Evolutionary conservation across 2,888 invertebrate species (phyloP), one percentile per base, ranked within the genome.

Genomic region (Buathra laborator): DNA sequence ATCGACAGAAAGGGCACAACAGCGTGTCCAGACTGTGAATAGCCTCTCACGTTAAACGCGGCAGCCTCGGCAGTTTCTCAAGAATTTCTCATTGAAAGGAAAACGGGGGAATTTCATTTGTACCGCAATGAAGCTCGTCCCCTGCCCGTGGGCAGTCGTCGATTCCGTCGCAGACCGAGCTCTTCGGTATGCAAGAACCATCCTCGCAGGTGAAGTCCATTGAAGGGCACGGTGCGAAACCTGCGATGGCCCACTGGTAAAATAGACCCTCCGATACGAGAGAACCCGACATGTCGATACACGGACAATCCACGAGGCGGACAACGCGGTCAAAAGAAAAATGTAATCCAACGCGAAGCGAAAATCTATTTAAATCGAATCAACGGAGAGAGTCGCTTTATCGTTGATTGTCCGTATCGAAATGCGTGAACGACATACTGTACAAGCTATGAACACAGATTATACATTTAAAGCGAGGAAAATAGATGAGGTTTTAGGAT

Each of bases 151-250:
- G 92, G 93, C 98, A 98, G 94, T 98, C 96, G 91, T 95, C 95
- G 90, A 95, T 95, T 83, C 97, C 96, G 92, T 98, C 96, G 93
- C 98, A 98, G 72, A 96, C 95, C 87, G 95, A 94, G 66, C 95
- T 94, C 87, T 96, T 95, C 64, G 96, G 96, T 89, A 98, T 96
- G 93, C 97, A 97, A 89, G 95, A 95, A 72, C 97, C 96, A 93
- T 97, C 97, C 82, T 94, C 95, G 93, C 98, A 98, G 86, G 95
- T 96, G 94, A 97, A 97, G 90, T 95, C 94, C 90, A 93, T 93
- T 84, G 93, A 87, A 77, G 93, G 92, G 91, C 95, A 95, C 87
- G 93, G 93, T 83, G 94, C 93, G 90, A 92, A 88, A 92, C 92
- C 93, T 93, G 90, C 87, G 88, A 89, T 85, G 89, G 85, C 88